These are phyloP conservation scores for Alaudala cheleensis DNA, from an alignment of 2,113 vertebrate species.

Conservation along the genomic window DNA sequence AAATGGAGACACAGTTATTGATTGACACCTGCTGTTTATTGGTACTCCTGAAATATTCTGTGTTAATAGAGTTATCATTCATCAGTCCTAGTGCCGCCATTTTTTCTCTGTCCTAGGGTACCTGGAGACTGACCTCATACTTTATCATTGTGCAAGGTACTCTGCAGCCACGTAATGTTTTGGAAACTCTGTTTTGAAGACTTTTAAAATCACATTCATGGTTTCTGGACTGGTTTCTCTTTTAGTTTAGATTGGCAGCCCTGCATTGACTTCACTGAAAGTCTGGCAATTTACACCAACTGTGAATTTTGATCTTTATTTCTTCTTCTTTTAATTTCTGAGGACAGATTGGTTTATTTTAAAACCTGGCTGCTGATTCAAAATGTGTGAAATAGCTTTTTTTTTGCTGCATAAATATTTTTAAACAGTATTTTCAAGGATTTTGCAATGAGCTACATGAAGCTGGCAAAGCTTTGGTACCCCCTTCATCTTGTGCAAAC, in stretches of 20 bases:
- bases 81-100: background rate
- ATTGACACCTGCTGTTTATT: background rate
- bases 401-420: constrained; percentile 56
- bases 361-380: constrained; percentile 46
- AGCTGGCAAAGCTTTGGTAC: constrained; percentile 21
- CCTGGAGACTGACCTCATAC: background rate
- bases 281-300: constrained; percentile 47
- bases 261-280: background rate
- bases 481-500: constrained; percentile 40
- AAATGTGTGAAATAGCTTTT: constrained; percentile 57
- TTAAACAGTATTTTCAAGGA: constrained; percentile 53
- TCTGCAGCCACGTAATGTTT: background rate
- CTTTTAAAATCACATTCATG: background rate
- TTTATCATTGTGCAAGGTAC: background rate
- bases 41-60: background rate
- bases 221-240: constrained; percentile 7
- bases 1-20: background rate
- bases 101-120: background rate
- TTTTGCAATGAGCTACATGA: constrained; percentile 50
- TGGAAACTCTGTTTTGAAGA: background rate
- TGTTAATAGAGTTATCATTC: background rate
- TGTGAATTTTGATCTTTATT: constrained; percentile 43
- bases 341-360: constrained; percentile 60
- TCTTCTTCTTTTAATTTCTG: constrained; percentile 56
- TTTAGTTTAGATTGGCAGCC: constrained; percentile 54